These are phyloP conservation scores for Rhamphomyia laevipes DNA, from an alignment of 2,888 invertebrate genomes.

Conservation along the genomic window DNA sequence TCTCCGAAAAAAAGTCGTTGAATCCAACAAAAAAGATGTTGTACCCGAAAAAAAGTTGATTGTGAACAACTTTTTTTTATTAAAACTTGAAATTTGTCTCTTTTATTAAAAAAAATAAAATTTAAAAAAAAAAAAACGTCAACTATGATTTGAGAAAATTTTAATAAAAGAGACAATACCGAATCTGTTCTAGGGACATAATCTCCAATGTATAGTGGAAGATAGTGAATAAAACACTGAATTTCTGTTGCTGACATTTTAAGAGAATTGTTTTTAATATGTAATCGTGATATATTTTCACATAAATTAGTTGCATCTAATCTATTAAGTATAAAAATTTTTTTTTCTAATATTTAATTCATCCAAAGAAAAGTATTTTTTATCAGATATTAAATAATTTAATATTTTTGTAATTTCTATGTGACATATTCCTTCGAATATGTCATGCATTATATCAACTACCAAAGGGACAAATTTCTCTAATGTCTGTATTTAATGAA, in stretches of 20 bases:
- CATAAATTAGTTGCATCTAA: background rate
- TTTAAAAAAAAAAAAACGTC: too few relatives aligned
- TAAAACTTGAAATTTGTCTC: too few relatives aligned
- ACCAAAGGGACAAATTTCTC: background rate
- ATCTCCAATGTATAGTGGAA: background rate
- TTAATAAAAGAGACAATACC: background rate
- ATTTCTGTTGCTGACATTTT: constrained; percentile 4
- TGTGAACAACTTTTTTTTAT: too few relatives aligned
- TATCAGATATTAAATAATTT: background rate
- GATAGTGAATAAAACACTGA: background rate
- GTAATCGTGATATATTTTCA: background rate
- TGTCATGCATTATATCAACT: constrained; percentile 2
- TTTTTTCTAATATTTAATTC: background rate
- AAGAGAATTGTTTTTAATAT: background rate
- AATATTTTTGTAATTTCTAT: background rate
- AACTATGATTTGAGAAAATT: too few relatives aligned
- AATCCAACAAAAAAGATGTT: too few relatives aligned
- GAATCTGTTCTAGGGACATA: background rate
- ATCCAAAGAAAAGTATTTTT: background rate
- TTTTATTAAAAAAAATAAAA: too few relatives aligned
- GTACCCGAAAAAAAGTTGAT: too few relatives aligned
- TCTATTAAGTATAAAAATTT: background rate
- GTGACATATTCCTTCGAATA: constrained; percentile 1
- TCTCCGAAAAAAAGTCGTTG: too few relatives aligned
- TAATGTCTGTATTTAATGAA: background rate